A percentile compares a stretch with the other conserved stretches of the same genome.
Evolutionary conservation across 2,888 invertebrate genomes (phyloP).

Genomic region (Zygogramma bicolorata): DNA sequence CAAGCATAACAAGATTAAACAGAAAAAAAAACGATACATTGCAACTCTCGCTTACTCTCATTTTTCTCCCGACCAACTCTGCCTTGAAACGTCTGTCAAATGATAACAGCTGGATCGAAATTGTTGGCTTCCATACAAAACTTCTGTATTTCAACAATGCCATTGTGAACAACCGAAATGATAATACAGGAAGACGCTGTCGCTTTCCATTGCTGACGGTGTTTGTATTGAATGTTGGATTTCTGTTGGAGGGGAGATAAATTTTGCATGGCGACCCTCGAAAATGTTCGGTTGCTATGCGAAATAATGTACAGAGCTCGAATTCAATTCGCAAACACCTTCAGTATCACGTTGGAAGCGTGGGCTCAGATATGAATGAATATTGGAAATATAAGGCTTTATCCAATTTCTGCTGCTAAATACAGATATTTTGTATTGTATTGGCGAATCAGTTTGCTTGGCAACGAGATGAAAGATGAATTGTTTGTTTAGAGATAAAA

Average conservation of each 20-base stretch:
- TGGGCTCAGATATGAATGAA: neutral
- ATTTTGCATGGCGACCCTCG: slow-evolving; percentile 2
- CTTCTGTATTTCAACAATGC: slow-evolving; percentile 4
- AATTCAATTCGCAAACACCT: neutral
- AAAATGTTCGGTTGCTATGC: neutral
- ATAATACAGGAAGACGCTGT: neutral
- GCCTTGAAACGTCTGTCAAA: neutral
- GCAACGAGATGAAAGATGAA: no score
- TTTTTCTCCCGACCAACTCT: no score
- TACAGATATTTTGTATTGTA: no score
- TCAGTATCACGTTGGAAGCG: neutral
- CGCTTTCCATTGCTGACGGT: neutral
- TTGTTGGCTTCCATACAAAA: neutral
- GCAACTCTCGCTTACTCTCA: no score
- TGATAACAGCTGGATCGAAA: neutral
- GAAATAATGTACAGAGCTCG: neutral
- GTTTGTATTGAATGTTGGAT: neutral
- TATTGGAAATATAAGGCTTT: neutral
- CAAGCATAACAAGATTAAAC: no score
- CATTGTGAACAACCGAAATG: neutral
- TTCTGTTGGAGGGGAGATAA: slow-evolving; percentile 1
- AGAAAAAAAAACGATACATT: no score
- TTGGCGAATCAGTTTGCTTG: no score
- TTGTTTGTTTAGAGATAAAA: no score
- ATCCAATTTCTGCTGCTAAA: neutral